Percentiles rank a stretch among this genome's conserved stretches.
phyloP scores from a whole-genome alignment of 2,113 vertebrate species.

The Hippocampus guttulatus region DNA sequence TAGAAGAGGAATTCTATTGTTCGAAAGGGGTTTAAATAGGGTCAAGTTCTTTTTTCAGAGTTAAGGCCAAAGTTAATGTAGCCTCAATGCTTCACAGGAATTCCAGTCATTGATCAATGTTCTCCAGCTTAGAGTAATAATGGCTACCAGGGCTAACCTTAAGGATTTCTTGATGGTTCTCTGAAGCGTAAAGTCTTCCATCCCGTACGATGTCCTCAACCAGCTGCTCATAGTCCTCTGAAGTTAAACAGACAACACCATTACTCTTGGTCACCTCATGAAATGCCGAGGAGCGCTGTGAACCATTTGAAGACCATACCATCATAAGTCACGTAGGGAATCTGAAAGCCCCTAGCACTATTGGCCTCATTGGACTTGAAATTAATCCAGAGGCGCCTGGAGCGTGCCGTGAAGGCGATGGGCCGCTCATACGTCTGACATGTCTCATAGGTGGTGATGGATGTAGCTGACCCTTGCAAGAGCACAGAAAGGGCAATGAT shows the following conservation, averaged over 20 bases:
- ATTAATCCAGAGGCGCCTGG: constrained; percentile 94
- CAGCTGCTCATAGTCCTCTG: constrained; percentile 96
- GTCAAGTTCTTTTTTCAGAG: neutral
- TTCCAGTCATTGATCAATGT: neutral
- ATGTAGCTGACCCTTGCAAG: constrained; percentile 85
- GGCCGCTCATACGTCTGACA: constrained; percentile 97
- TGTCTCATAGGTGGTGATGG: constrained; percentile 97
- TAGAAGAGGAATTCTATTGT: neutral
- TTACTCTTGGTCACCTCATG: neutral
- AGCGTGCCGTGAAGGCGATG: constrained; percentile 95
- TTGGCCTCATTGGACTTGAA: constrained; percentile 97
- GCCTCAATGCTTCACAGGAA: neutral
- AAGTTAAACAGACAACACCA: constrained; percentile 17
- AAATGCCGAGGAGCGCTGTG: neutral
- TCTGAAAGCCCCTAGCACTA: constrained; percentile 93
- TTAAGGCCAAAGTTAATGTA: neutral
- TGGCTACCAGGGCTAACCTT: constrained; percentile 74
- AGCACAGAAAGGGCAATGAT: constrained; percentile 8
- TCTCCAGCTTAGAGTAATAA: neutral
- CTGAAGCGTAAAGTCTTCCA: constrained; percentile 91
- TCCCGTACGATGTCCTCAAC: constrained; percentile 97
- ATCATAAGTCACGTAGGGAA: constrained; percentile 94
- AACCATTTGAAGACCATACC: constrained; percentile 62
- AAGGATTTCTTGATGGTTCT: constrained; percentile 98
- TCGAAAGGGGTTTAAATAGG: neutral